Base-by-base conservation (phyloP, 2,113 vertebrate genomes). In the Corythoichthys haematopterus region DNA sequence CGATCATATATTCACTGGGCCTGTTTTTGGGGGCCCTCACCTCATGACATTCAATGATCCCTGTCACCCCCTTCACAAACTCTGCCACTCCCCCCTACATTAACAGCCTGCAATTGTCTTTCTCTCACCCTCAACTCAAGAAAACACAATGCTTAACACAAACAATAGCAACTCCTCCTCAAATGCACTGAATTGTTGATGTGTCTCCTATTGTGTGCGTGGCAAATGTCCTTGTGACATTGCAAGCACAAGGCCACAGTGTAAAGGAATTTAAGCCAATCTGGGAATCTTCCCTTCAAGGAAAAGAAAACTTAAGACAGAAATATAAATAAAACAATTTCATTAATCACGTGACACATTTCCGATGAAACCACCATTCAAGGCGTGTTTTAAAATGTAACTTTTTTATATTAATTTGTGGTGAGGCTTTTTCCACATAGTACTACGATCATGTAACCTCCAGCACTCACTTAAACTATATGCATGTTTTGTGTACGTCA, bases 171-270 rank as follows among this genome's bases (percentile, higher is more conserved):
- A 79, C 73, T 72, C 71, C 70, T 76, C 77, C 76, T 75, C 64
- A 72, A 75, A 72, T 87, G 75, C 68, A 76, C 45, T 47, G n/a
- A 69, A 15, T 55, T 68, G 61, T 59, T 53, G 58, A 52, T 50
- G 69, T 66, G 43, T 74, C 57, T 51, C n/a, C 47, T 65, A 65
- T 87, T 88, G 84, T 88, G 47, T 64, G 66, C 37, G 67, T 33
- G 80, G 79, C 87, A 86, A 84, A 87, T 87, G 90, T 69, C 85
- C 87, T 80, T 79, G 70, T 84, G 85, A 84, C 80, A 76, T 52
- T 10, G 58, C 66, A 57, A 71, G 46, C 69, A 60, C 69, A 81
- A 85, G 84, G 87, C 82, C 80, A 81, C 64, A 6, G 64, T 53
- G 72, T 77, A 11, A 79, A 89, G 80, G 87, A 89, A 90, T 88